These are phyloP conservation scores for Buceros bicornis DNA, from an alignment of 2,797 vertebrate species.

Conservation along the genomic window DNA sequence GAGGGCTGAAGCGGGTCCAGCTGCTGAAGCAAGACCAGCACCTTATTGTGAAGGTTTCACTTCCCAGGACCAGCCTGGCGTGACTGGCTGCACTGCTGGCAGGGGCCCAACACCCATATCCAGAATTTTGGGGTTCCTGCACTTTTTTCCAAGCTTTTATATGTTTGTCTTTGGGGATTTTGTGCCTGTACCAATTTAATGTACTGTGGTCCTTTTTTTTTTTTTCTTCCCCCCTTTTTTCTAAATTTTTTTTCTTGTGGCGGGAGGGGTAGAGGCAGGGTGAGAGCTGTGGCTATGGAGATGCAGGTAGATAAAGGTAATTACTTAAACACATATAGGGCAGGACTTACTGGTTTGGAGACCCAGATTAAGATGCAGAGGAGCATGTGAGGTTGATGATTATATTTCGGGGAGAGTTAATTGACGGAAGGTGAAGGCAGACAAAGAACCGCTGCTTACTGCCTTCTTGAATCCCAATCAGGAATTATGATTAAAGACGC, in stretches of 20 bases:
- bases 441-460: conserved; percentile 84
- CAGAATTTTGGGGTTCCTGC: background rate
- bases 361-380: conserved; percentile 89
- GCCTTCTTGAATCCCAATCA: conserved; percentile 90
- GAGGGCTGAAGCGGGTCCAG: background rate
- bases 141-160: background rate
- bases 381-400: conserved; percentile 87
- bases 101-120: background rate
- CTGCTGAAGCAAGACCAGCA: background rate
- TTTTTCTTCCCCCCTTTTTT: rapidly evolving
- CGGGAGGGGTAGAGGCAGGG: background rate
- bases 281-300: conserved; percentile 33
- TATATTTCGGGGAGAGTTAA: conserved; percentile 89
- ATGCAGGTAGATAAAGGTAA: conserved; percentile 77
- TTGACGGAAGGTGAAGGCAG: conserved; percentile 90
- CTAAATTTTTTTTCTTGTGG: background rate
- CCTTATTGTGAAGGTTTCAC: background rate
- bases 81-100: background rate
- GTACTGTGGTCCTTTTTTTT: background rate
- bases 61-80: background rate
- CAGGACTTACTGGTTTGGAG: conserved; percentile 77
- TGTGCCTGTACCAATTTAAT: conserved; percentile 43
- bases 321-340: conserved; percentile 80
- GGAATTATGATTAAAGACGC: conserved; percentile 93
- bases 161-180: conserved; percentile 46